Conservation (phyloP, 2,797 vertebrate genomes). For the Chrosomus eos region DNA sequence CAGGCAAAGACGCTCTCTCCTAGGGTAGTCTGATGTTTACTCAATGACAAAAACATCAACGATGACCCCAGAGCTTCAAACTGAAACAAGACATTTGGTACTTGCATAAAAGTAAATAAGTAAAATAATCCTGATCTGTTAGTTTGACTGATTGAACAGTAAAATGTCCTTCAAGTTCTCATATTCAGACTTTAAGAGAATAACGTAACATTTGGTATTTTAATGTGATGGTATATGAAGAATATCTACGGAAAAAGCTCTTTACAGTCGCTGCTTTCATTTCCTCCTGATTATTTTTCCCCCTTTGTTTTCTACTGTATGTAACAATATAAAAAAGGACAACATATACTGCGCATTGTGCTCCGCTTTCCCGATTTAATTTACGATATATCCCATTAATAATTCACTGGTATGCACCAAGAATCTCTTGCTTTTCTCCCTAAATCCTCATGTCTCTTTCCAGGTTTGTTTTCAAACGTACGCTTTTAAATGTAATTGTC, state of each 20-base stretch:
- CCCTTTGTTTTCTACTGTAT: neutral
- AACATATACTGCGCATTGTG: neutral
- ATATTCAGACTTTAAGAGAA: neutral
- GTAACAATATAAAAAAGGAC: neutral
- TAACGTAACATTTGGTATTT: neutral
- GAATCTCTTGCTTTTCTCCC: neutral
- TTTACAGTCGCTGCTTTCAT: neutral
- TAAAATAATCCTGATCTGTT: neutral
- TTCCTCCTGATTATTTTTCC: neutral
- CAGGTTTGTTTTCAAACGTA: neutral
- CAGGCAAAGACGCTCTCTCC: slow-evolving; percentile 12
- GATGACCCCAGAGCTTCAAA: neutral
- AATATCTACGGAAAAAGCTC: neutral
- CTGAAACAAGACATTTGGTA: neutral
- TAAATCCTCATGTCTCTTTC: neutral
- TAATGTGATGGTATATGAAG: neutral
- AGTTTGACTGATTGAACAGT: too few species aligned
- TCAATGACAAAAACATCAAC: neutral
- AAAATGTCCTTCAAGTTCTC: neutral
- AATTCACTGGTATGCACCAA: neutral
- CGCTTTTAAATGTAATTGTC: neutral
- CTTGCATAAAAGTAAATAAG: neutral
- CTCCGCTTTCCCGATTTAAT: neutral
- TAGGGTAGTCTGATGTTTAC: neutral
- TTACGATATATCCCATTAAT: neutral